A percentile compares a stretch with the other conserved stretches of the same genome.
phyloP scores from a whole-genome alignment of 2,888 invertebrate species.

The Lordiphosa fenestrarum region DNA sequence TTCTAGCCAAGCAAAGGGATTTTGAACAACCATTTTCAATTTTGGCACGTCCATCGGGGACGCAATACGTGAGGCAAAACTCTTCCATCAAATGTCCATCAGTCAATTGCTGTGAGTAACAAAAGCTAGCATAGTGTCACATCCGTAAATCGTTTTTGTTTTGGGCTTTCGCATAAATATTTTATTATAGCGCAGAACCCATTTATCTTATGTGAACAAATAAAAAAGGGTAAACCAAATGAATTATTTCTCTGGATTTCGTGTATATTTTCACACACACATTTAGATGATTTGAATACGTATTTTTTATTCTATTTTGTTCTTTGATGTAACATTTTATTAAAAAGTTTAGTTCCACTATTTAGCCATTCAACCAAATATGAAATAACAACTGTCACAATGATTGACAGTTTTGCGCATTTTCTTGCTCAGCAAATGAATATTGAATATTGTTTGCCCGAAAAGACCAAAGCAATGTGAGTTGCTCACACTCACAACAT shows the following conservation, averaged over 20 bases:
- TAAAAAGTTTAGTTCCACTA: slow-evolving; percentile 9
- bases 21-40: slow-evolving; percentile 20
- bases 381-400: slow-evolving; percentile 18
- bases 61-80: slow-evolving; percentile 31
- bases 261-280: slow-evolving; percentile 13
- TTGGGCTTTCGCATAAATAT: slow-evolving; percentile 27
- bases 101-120: slow-evolving; percentile 27
- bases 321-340: slow-evolving; percentile 14
- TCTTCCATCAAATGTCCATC: slow-evolving; percentile 41
- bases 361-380: slow-evolving; percentile 21
- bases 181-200: slow-evolving; percentile 19
- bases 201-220: slow-evolving; percentile 22
- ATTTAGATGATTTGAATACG: too few species aligned
- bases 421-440: slow-evolving; percentile 28
- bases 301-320: background rate
- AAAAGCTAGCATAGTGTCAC: slow-evolving; percentile 2
- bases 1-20: slow-evolving; percentile 19
- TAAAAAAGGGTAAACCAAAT: slow-evolving; percentile 10
- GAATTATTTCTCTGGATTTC: slow-evolving; percentile 23
- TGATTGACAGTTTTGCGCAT: slow-evolving; percentile 35
- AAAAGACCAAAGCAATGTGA: background rate
- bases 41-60: slow-evolving; percentile 30
- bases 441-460: slow-evolving; percentile 7
- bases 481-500: background rate
- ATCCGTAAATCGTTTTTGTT: slow-evolving; percentile 5